These are phyloP conservation scores for Aselliscus stoliczkanus DNA, from an alignment of 2,797 vertebrate species.

Conservation along the genomic window DNA sequence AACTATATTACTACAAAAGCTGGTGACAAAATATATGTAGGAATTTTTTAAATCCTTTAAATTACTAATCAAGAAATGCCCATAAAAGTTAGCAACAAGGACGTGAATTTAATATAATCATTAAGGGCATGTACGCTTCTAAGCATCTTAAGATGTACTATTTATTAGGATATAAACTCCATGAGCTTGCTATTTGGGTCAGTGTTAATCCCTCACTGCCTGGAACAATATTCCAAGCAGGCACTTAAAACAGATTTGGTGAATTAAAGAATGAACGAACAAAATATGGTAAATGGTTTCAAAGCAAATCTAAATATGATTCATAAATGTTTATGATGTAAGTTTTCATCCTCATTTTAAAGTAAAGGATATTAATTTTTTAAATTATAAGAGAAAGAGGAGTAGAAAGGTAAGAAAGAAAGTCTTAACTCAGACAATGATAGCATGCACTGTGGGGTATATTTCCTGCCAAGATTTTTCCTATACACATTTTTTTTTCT, in stretches of 20 bases:
- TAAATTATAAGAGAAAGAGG: background rate
- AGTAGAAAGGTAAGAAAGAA: background rate
- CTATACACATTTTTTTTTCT: background rate
- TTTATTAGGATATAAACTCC: background rate
- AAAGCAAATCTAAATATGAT: background rate
- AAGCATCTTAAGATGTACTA: background rate
- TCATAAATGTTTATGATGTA: background rate
- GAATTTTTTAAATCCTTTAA: constrained; percentile 14
- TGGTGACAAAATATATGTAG: background rate
- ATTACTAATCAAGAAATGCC: constrained; percentile 22
- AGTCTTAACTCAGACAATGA: background rate
- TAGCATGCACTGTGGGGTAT: background rate
- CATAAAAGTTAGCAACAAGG: background rate
- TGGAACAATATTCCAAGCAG: background rate
- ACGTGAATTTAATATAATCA: background rate
- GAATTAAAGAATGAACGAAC: background rate
- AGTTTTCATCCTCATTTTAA: background rate
- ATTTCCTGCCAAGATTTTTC: background rate
- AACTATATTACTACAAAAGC: background rate
- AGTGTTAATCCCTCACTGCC: background rate
- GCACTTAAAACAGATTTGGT: background rate
- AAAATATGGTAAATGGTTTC: background rate
- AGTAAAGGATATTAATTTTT: background rate
- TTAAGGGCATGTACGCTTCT: background rate
- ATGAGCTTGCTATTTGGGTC: background rate